Base-by-base conservation (phyloP, 1,140 invertebrate species). In the Coptotermes formosanus region DNA sequence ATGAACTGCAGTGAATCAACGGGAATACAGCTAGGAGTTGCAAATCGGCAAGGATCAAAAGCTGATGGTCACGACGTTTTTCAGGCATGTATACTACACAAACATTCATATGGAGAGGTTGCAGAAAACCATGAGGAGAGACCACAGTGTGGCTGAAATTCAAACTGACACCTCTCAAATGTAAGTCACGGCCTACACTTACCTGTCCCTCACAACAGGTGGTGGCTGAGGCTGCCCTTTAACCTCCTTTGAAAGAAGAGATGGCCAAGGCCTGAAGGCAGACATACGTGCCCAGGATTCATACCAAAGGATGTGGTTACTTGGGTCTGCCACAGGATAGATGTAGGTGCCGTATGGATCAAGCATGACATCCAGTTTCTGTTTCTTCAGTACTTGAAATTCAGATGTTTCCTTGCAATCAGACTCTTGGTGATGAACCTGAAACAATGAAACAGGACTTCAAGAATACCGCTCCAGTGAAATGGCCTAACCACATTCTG, bases 241-340 rank as follows among this genome's bases (percentile, higher is more conserved):
- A 19, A 30, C 44, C 45, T 84, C 83, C 83, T 84, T 84, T 44
- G 83, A 12, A 43, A 48, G 83, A 30, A 32, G 45, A 38, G 83
- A 59, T 12, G 83, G 83, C 83, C 83, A 84, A 21, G 55, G 45
- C n/a, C 83, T 48, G 43, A 84, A 84, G 11, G 83, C 83, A 14
- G 83, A 84, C 83, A 84, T 84, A 44, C 83, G 83, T 14, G 83
- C 83, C 83, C 83, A 84, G 25, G 45, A 59, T n/a, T 84, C 83
- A 43, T 44, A 84, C 83, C 45, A 59, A n/a, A 59, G 21, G 44
- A 84, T 32, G 43, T 52, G 38, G 19, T 84, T 48, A 30, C 45
- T 43, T 12, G 45, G 45, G 12, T 64, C 59, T 25, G 59, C 8
- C 59, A 64, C 21, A 7, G 59, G 59, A 43, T 84, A 84, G 3